Evolutionary conservation across 2,888 invertebrate species (phyloP).

Genomic region (Trissonchulus sp.): DNA sequence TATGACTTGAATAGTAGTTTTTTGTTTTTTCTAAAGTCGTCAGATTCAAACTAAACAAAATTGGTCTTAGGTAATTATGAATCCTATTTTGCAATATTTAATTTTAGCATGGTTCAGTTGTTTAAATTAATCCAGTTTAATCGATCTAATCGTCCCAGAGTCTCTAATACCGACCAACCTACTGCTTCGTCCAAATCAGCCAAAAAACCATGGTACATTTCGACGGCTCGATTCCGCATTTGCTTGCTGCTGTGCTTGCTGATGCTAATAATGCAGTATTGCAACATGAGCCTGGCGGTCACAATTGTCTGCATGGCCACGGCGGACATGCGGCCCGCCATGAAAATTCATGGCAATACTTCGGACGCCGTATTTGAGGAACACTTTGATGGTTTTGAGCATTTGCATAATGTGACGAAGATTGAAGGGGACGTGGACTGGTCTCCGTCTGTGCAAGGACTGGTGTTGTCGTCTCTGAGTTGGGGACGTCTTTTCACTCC

Average conservation of each 20-base stretch:
- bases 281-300: conserved; percentile 16
- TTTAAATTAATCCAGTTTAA: too few species aligned
- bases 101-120: too few species aligned
- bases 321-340: not conserved
- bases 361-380: not conserved
- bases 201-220: not conserved
- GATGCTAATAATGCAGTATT: conserved; percentile 22
- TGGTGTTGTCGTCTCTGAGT: conserved; percentile 27
- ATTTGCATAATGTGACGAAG: not conserved
- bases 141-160: too few species aligned
- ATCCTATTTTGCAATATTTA: too few species aligned
- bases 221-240: conserved; percentile 10
- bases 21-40: too few species aligned
- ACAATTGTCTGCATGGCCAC: conserved; percentile 26
- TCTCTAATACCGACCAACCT: too few species aligned
- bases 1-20: too few species aligned
- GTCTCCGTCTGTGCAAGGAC: conserved; percentile 9
- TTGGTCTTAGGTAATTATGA: too few species aligned
- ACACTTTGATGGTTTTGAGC: not conserved
- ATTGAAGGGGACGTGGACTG: not conserved
- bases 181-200: not conserved
- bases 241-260: conserved; percentile 22
- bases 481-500: conserved; percentile 29
- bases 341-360: not conserved
- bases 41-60: too few species aligned